Base-by-base conservation (phyloP, 2,113 vertebrate species). In the Brachypteracias leptosomus region DNA sequence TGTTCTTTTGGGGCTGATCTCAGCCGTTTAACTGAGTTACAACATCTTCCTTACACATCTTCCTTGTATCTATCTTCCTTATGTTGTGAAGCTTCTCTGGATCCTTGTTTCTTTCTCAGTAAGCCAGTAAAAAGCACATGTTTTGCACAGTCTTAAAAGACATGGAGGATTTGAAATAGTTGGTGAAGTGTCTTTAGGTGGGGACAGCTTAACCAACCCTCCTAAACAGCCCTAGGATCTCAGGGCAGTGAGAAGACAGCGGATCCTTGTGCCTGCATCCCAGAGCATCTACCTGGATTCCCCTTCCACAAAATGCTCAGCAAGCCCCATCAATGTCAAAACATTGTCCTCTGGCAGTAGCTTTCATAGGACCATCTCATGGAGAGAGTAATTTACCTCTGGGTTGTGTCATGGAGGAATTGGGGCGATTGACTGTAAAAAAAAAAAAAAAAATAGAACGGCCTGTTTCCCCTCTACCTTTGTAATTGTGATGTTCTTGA, bases 301-400 rank as follows among this genome's bases (percentile, higher is more conserved):
- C 18, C 31, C 22, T 62, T 66, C 75, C 79, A 73, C 66, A 85
- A 78, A 93, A 88, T 71, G 38, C 86, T 90, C 76, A 6, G n/a
- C 91, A 80, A 74, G 83, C 73, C 65, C 21, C 83, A 35, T 89
- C 57, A 76, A 19, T 91, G 42, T 42, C 42, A 42, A 42, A 42
- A 42, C 42, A 42, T 83, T 91, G 81, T 93, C 92, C 80, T 88
- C 78, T 84, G 88, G 70, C 82, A 94, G 75, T 93, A 96, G 91
- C 52, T 97, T 93, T 96, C 87, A 74, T 77, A 88, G 78, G 58
- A 46, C 86, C 78, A 33, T 87, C 66, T 95, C 83, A 74, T 90
- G 91, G 94, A 89, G 79, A 74, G 63, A n/a, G 79, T 76, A 62
- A 29, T 76, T 74, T 83, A 9, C 83, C 79, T 35, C 40, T 51